These are phyloP conservation scores for Piscicola geometra DNA, from an alignment of 2,888 invertebrate genomes.

Conservation along the genomic window DNA sequence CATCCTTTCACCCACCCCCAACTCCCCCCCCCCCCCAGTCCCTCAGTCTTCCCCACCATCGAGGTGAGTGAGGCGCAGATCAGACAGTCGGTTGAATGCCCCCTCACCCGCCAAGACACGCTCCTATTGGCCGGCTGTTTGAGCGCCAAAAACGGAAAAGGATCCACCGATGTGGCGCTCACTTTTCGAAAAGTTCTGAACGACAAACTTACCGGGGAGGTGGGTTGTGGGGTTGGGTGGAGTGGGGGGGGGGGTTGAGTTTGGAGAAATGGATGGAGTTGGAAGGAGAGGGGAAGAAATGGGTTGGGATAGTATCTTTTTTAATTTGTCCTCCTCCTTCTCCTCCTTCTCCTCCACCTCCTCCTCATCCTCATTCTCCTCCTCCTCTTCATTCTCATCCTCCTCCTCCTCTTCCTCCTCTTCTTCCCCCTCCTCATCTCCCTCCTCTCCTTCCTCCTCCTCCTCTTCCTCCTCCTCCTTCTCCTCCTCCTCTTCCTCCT, in stretches of 20 bases:
- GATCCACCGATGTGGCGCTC: constrained; percentile 68
- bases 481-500: too few relatives aligned
- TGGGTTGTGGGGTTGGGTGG: constrained; percentile 49
- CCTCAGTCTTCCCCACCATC: constrained; percentile 64
- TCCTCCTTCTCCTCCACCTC: too few relatives aligned
- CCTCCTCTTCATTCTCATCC: too few relatives aligned
- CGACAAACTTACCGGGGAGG: constrained; percentile 80
- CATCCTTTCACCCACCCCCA: neutral
- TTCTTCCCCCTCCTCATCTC: too few relatives aligned
- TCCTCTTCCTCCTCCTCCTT: too few relatives aligned
- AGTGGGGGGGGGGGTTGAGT: neutral
- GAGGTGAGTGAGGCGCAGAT: constrained; percentile 91
- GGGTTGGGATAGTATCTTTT: too few relatives aligned
- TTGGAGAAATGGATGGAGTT: neutral
- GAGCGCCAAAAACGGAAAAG: constrained; percentile 74
- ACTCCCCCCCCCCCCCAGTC: neutral
- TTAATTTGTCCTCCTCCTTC: too few relatives aligned
- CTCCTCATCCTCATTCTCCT: too few relatives aligned
- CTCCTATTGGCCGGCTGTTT: constrained; percentile 66
- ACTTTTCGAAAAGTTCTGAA: constrained; percentile 73
- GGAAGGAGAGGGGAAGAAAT: neutral
- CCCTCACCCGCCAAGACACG: constrained; percentile 78
- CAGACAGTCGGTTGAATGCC: constrained; percentile 86
- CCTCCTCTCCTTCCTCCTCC: too few relatives aligned
- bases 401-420: neutral